Evolutionary conservation across 2,113 vertebrate genomes (phyloP).

Genomic region (Gavia stellata): DNA sequence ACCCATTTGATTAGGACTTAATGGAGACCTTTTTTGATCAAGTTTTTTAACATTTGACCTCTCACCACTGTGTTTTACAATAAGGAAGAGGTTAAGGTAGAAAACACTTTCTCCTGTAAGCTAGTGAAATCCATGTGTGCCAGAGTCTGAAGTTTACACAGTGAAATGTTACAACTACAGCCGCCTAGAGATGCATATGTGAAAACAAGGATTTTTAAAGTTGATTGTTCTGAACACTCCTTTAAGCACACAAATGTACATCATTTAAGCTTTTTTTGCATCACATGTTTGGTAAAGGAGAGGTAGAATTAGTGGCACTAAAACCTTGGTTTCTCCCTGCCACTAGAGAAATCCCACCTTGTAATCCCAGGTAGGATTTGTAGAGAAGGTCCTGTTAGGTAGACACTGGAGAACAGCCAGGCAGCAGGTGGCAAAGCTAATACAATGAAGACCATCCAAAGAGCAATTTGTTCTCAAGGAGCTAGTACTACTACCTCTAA

Average conservation of each 20-base stretch:
- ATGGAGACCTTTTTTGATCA: neutral
- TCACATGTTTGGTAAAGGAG: slow-evolving; percentile 9
- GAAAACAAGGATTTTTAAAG: neutral
- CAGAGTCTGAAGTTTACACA: neutral
- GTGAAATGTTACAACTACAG: neutral
- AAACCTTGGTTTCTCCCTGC: neutral
- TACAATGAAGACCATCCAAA: neutral
- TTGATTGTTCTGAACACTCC: neutral
- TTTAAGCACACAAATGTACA: neutral
- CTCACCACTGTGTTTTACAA: neutral
- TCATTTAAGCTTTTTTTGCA: neutral
- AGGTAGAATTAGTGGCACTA: slow-evolving; percentile 3
- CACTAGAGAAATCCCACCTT: neutral
- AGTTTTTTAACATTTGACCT: neutral
- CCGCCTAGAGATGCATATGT: neutral
- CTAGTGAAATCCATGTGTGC: neutral
- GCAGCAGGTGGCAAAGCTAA: neutral
- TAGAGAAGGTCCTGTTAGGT: neutral
- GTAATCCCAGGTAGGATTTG: neutral
- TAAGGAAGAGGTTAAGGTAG: neutral
- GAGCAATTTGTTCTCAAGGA: neutral
- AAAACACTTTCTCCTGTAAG: neutral
- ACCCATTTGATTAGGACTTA: neutral
- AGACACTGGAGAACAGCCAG: neutral
- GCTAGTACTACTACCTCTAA: neutral